phyloP scores from a whole-genome alignment of 2,797 vertebrate genomes.

The Platyrinchus mystaceus region DNA sequence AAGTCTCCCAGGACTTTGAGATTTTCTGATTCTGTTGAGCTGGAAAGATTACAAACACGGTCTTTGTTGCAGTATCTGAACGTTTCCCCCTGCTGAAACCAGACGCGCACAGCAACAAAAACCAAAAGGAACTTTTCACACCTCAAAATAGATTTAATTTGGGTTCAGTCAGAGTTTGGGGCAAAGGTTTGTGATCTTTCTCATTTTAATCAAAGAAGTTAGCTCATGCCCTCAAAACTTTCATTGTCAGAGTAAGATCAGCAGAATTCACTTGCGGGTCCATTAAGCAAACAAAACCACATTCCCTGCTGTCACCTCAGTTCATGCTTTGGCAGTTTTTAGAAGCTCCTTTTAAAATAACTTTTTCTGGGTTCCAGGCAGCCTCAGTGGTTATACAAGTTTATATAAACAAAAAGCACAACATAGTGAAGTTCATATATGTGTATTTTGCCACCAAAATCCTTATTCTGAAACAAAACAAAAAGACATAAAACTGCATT shows the following conservation, averaged over 20 bases:
- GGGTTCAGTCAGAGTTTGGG: constrained; percentile 47
- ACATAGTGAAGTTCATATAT: not conserved
- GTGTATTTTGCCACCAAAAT: not conserved
- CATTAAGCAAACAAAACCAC: constrained; percentile 52
- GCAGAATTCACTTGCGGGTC: constrained; percentile 56
- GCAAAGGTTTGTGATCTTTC: constrained; percentile 54
- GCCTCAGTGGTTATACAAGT: not conserved
- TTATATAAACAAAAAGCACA: not conserved
- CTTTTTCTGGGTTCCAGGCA: not conserved
- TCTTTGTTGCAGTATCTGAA: constrained; percentile 5
- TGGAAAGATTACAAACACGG: not conserved
- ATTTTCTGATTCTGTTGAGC: not conserved
- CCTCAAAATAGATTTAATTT: constrained; percentile 33
- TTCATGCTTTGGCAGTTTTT: constrained; percentile 51
- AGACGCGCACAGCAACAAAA: not conserved
- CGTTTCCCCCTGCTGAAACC: not conserved
- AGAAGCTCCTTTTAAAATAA: constrained; percentile 29
- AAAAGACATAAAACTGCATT: not conserved
- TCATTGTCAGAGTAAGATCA: constrained; percentile 34
- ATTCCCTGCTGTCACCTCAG: constrained; percentile 38
- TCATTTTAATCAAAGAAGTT: constrained; percentile 45
- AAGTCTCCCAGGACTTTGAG: not conserved
- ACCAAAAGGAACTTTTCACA: constrained; percentile 21
- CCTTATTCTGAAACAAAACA: not conserved
- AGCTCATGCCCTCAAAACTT: constrained; percentile 34